These are phyloP conservation scores for Paramuricea clavata DNA, from an alignment of 92 coral and sea anemone species.

Conservation along the genomic window DNA sequence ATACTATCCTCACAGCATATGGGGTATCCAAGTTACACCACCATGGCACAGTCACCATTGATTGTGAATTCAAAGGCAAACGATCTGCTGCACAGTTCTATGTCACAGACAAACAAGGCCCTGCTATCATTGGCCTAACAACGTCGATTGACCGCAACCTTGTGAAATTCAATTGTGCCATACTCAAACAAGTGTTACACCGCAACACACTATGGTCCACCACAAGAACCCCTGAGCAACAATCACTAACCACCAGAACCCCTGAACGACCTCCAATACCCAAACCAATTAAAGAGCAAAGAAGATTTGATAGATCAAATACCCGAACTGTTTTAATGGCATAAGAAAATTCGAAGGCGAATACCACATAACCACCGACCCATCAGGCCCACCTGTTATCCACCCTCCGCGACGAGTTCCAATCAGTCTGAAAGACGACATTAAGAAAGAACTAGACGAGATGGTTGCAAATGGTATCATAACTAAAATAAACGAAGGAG, in stretches of 20 bases:
- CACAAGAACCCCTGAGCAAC: not conserved
- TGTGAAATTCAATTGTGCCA: conserved; percentile 35
- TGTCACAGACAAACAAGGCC: conserved; percentile 62
- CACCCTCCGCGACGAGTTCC: conserved; percentile 69
- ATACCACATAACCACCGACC: conserved; percentile 69
- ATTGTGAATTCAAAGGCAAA: conserved; percentile 19
- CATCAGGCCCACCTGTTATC: conserved; percentile 51
- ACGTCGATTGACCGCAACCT: conserved; percentile 47
- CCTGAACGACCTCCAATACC: not conserved
- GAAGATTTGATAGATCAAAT: conserved; percentile 37
- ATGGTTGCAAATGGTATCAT: conserved; percentile 42
- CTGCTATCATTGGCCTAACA: conserved; percentile 65
- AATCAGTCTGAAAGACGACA: conserved; percentile 61
- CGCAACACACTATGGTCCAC: not conserved
- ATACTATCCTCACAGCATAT: conserved; percentile 52
- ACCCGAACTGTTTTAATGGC: too few relatives aligned
- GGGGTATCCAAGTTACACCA: conserved; percentile 58
- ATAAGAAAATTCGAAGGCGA: conserved; percentile 71
- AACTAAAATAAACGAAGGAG: conserved; percentile 57
- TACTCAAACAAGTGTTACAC: not conserved
- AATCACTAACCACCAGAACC: not conserved
- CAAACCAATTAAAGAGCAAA: conserved; percentile 44
- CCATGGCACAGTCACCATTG: conserved; percentile 44
- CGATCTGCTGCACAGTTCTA: conserved; percentile 47
- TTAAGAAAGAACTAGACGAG: conserved; percentile 41